phyloP scores from a whole-genome alignment of 2,113 vertebrate genomes.

The Dinomys branickii region DNA sequence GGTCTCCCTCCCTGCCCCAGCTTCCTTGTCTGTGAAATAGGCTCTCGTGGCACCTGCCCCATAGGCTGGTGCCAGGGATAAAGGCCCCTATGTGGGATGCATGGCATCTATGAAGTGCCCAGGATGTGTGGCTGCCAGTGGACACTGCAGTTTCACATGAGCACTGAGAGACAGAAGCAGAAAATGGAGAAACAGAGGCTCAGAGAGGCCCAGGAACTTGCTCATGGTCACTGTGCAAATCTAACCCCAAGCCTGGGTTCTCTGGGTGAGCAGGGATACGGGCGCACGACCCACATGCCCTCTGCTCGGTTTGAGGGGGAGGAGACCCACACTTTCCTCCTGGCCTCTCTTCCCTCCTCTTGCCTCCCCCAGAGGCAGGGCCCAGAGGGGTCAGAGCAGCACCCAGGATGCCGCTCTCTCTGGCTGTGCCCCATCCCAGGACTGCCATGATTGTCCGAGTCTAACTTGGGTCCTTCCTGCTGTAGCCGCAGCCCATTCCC shows the following conservation, averaged over 20 bases:
- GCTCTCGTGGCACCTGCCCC: not conserved
- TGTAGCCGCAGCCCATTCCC: not conserved
- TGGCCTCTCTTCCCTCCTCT: not conserved
- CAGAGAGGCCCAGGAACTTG: not conserved
- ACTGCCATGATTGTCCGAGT: accelerated
- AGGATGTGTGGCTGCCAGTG: not conserved
- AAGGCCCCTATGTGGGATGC: accelerated
- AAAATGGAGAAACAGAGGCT: not conserved
- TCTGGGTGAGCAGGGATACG: not conserved
- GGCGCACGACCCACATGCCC: accelerated
- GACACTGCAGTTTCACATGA: accelerated
- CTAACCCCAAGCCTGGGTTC: not conserved
- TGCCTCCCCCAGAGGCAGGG: not conserved
- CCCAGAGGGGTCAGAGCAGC: not conserved
- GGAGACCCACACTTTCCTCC: not conserved
- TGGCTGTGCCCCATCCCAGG: not conserved
- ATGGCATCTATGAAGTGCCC: accelerated
- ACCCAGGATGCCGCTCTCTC: not conserved
- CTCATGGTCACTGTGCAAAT: accelerated
- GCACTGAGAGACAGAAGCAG: not conserved
- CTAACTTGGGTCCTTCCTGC: not conserved
- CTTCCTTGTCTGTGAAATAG: not conserved
- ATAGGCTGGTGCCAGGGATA: not conserved
- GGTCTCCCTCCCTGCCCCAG: not conserved
- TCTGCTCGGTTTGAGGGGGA: not conserved